These are phyloP conservation scores for Megalopta genalis DNA, from an alignment of 1,140 invertebrate genomes.

Conservation along the genomic window DNA sequence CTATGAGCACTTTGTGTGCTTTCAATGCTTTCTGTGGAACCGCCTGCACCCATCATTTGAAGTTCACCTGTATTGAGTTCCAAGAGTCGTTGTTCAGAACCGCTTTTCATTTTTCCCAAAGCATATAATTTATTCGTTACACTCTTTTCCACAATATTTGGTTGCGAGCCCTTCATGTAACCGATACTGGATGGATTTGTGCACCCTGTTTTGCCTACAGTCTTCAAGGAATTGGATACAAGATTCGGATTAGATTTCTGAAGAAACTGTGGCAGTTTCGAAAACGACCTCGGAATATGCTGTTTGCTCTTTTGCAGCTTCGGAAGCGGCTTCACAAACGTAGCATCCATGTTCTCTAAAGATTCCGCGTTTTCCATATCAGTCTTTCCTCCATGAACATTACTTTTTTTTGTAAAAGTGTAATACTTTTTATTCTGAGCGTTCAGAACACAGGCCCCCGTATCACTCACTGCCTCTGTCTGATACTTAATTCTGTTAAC, in stretches of 20 bases:
- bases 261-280: slow-evolving; percentile 73
- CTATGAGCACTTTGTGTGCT: slow-evolving; percentile 76
- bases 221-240: slow-evolving; percentile 61
- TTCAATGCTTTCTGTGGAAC: slow-evolving; percentile 77
- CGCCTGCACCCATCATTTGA: slow-evolving; percentile 55
- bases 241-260: slow-evolving; percentile 79
- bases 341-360: slow-evolving; percentile 33
- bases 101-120: slow-evolving; percentile 66
- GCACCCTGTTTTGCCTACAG: slow-evolving; percentile 29
- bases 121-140: slow-evolving; percentile 54
- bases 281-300: slow-evolving; percentile 62
- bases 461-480: not conserved
- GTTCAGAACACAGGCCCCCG: slow-evolving; percentile 5
- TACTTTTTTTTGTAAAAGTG: slow-evolving; percentile 64
- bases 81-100: slow-evolving; percentile 69
- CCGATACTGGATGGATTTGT: slow-evolving; percentile 48
- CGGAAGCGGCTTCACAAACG: slow-evolving; percentile 53
- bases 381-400: slow-evolving; percentile 29
- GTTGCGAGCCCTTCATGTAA: slow-evolving; percentile 70
- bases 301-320: slow-evolving; percentile 48
- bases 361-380: slow-evolving; percentile 46
- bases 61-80: slow-evolving; percentile 54
- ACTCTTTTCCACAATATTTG: slow-evolving; percentile 63
- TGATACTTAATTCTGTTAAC: slow-evolving; percentile 12
- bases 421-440: slow-evolving; percentile 55